Evolutionary conservation across 1,140 invertebrate species (phyloP), one percentile per base, ranked within the genome.

Genomic region (Pinna nobilis): DNA sequence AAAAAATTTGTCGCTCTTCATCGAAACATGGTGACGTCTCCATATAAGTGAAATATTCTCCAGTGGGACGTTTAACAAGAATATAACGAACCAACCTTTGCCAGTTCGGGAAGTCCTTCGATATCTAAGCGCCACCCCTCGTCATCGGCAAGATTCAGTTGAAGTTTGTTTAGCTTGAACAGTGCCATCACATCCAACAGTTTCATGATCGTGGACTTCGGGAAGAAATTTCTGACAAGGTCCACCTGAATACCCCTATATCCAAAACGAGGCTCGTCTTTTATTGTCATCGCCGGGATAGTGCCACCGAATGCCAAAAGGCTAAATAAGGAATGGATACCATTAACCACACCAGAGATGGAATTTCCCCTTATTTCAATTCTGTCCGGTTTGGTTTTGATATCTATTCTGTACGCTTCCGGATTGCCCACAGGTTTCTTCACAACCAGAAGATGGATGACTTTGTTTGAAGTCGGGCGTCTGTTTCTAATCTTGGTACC

Each of bases 181-280:
- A 77, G 59, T 18, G 77, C 77, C 86, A 87, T 87, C 2, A 72
- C 65, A 53, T 86, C 79, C 30, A 88, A 35, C 23, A 84, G 50
- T 51, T 77, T 79, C 61, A 80, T 68, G 0, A 87, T 66, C 9
- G 77, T 67, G 1, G 76, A 65, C 61, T 82, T 83, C 18, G 39
- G 33, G 23, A 77, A 79, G 53, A 88, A 88, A 64, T 88, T 84
- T 35, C 87, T 79, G 3, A 74, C 76, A 3, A 86, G 80, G 60
- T 88, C 87, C 6, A 87, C 18, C 71, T 82, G 60, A 50, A 87
- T 64, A 2, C 87, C 86, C 30, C 87, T 79, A 72, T 84, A 87
- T 11, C 35, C 7, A 61, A 78, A 85, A 23, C 82, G 32, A 0
- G 83, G 82, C n/a, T 64, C 66, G 60, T 85, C 83, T 49, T 13